Base-by-base conservation (phyloP, 2,888 invertebrate genomes). In the Caenorhabditis auriculariae region DNA sequence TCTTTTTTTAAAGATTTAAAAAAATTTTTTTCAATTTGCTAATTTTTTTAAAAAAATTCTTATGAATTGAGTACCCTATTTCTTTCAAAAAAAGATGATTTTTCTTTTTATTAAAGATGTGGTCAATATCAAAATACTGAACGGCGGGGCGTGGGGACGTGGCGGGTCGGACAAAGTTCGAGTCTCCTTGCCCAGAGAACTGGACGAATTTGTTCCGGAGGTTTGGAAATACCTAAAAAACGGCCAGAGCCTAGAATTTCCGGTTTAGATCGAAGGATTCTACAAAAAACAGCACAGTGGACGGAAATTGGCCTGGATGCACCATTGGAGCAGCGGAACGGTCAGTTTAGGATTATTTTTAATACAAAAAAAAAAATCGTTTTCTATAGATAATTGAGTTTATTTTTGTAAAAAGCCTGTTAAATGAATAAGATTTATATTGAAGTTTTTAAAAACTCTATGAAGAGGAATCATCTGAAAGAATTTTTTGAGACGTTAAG, bases 251-350 rank as follows among this genome's bases (percentile, higher is more conserved):
- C 2, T 27, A 2, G 32, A 17, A 28, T 29, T 24, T 32, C 4
- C 39, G 24, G 55, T 50, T 15, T 47, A 61, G 51, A 91, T 98
- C 24, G 98, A 98, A 85, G 94, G 95, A 69, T 96, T 96, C 85
- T 98, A 98, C 83, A 90, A 91, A 83, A 91, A 90, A 81, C 94
- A 95, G 83, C 96, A 98, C 85, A 93, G 90, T 76, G 98, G 98
- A 7, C 87, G 98, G 54, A 96, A 96, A 83, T 85, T 98, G 57
- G 93, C 94, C 84, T 98, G 98, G 98, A 86, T 96, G 84, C 96
- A 98, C 85, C 94, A 96, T 81, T 96, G 96, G 95, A 94, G 95
- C 69, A 96, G 96, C 84, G 98, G 96, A 74, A 94, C 94, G 61
- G 88, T 88, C 42, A 42, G 54, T 43, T 12, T 12, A 28, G 6